Base-by-base conservation (phyloP, 1,140 invertebrate species). In the Yoshiicerus persimilis region DNA sequence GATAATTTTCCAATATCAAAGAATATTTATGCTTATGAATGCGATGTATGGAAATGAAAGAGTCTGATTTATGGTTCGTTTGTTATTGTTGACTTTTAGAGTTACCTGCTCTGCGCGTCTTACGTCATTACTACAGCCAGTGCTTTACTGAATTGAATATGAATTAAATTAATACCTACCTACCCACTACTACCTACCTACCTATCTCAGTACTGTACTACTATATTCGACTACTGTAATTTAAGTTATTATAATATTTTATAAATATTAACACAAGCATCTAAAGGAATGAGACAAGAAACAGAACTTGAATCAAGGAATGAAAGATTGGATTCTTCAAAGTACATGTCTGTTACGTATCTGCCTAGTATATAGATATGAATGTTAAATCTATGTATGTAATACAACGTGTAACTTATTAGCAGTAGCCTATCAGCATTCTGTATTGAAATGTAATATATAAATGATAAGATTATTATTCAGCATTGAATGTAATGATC, bases 121-220 rank as follows among this genome's bases (percentile, higher is more conserved):
- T 80, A 80, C 75, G 75, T 80, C 75, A 80, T 80, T 80, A 70
- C 47, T 70, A 80, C 75, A 80, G 75, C 75, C 75, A 80, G 75
- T 80, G 75, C 75, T 80, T 80, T 80, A 80, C 34, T 80, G 75
- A 80, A 80, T 80, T 80, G 75, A 80, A 80, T 38, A 80, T 80
- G 75, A 80, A 80, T 80, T 80, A 80, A 80, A 70, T 27, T 70
- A 70, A 80, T 70, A 70, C 16, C 75, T 80, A 80, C 75, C 75
- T 80, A 80, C 32, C 75, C 38, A 80, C 16, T 38, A n/a, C n/a
- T n/a, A n/a, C n/a, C n/a, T n/a, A 32, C 34, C 75, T 80, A 70
- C 27, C 64, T 70, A 70, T 70, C 23, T 70, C 64, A 36, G 66
- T 70, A 70, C 66, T 25, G 30, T 30, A 70, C 66, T 70, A 70